phyloP scores from a whole-genome alignment of 2,797 vertebrate species.

The Halcyon leucocephala region DNA sequence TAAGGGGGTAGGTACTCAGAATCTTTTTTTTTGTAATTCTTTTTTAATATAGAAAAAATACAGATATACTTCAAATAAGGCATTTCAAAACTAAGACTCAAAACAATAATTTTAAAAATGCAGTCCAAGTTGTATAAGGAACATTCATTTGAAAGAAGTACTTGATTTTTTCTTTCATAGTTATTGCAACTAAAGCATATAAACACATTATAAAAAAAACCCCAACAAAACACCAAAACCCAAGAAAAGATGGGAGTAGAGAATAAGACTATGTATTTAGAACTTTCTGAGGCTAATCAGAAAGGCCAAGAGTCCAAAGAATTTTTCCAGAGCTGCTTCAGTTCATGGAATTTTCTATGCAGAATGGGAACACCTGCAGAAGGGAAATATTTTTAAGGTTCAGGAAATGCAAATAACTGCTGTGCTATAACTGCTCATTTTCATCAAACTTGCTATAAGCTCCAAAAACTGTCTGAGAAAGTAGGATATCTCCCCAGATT shows the following conservation, averaged over 20 bases:
- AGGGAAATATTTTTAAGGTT: background rate
- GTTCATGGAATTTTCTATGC: background rate
- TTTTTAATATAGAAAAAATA: background rate
- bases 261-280: background rate
- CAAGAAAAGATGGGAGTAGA: accelerated
- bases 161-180: background rate
- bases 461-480: background rate
- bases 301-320: background rate
- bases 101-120: accelerated
- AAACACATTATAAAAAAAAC: background rate
- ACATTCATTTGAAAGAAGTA: background rate
- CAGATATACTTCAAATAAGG: background rate
- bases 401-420: background rate
- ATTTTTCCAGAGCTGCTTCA: background rate
- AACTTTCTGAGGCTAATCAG: background rate
- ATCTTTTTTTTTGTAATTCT: background rate
- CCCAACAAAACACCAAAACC: too few relatives aligned
- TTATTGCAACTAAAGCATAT: background rate
- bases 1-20: background rate
- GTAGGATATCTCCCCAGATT: background rate
- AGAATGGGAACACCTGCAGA: background rate
- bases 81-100: background rate
- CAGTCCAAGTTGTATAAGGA: background rate
- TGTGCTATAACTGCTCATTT: background rate
- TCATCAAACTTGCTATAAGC: background rate